Evolutionary conservation across 2,797 vertebrate genomes (phyloP).

Genomic region (Aselliscus stoliczkanus): DNA sequence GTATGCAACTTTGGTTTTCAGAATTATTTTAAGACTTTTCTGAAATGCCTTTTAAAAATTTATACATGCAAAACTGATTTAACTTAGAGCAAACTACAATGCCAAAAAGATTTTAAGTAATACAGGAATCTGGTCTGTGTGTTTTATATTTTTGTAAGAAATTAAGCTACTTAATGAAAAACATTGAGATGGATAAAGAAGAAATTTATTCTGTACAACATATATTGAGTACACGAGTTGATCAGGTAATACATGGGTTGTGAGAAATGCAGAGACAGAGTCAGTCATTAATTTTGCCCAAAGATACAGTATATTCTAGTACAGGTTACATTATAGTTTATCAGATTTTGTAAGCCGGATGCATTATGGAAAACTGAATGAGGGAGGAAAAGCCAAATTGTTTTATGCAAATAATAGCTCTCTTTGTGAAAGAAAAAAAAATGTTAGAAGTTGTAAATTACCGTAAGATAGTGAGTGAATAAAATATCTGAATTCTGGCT

Average conservation of each 20-base stretch:
- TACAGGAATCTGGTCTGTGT: neutral
- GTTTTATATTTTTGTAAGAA: slow-evolving; percentile 26
- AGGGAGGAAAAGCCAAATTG: neutral
- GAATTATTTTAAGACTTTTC: neutral
- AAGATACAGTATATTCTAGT: neutral
- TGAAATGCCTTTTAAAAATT: neutral
- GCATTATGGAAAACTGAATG: neutral
- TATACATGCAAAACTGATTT: neutral
- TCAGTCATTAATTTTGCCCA: neutral
- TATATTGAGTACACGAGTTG: neutral
- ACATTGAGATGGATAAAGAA: neutral
- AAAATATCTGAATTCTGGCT: neutral
- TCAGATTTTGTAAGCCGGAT: neutral
- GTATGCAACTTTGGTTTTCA: neutral
- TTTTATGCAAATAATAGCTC: neutral
- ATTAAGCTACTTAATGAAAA: neutral
- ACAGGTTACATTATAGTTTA: neutral
- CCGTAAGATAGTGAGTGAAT: neutral
- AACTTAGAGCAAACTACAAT: slow-evolving; percentile 4
- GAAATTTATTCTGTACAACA: neutral
- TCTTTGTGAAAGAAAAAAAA: neutral
- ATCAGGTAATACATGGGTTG: neutral
- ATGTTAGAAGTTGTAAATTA: neutral
- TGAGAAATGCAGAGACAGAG: neutral
- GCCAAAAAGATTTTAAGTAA: neutral